phyloP scores from a whole-genome alignment of 2,797 vertebrate genomes.

The Eupleurogrammus muticus region DNA sequence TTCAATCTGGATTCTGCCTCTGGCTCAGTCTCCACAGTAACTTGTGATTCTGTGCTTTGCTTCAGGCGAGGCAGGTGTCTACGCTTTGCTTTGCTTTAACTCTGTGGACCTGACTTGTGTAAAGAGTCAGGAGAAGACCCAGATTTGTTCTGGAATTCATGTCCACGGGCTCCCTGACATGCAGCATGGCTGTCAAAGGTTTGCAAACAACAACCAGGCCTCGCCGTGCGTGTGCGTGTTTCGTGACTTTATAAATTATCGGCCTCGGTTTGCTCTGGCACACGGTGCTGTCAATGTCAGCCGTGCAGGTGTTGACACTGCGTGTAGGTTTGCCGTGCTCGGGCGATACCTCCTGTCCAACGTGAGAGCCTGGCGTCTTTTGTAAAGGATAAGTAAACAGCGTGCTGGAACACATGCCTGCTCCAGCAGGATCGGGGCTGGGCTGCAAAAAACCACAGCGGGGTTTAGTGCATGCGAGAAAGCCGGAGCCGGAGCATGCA shows the following conservation, averaged over 20 bases:
- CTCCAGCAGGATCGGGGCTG: conserved; percentile 56
- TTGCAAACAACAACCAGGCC: conserved; percentile 18
- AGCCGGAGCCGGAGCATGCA: no score
- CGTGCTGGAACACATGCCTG: conserved; percentile 70
- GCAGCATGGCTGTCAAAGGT: conserved; percentile 14
- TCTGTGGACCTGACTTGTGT: conserved; percentile 11
- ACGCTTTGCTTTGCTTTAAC: conserved; percentile 32
- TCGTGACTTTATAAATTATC: conserved; percentile 48
- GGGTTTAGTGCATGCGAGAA: conserved; percentile 3
- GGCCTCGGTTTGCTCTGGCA: conserved; percentile 38
- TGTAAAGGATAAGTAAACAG: conserved; percentile 77
- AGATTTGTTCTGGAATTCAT: conserved; percentile 51
- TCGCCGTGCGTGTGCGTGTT: conserved; percentile 24
- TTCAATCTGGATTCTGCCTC: conserved; percentile 36
- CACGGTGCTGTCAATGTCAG: conserved; percentile 39
- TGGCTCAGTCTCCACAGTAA: conserved; percentile 21
- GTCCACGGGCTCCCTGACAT: conserved; percentile 14
- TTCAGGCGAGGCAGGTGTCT: conserved; percentile 59
- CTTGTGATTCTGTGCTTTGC: conserved; percentile 17
- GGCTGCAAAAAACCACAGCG: conserved; percentile 54
- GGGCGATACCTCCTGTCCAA: conserved; percentile 48
- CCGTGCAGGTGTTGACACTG: conserved; percentile 65
- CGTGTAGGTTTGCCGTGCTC: conserved; percentile 61
- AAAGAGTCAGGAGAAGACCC: conserved; percentile 10
- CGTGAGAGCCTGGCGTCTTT: conserved; percentile 65